phyloP scores from a whole-genome alignment of 2,797 vertebrate genomes.

The Tragopan temminckii region DNA sequence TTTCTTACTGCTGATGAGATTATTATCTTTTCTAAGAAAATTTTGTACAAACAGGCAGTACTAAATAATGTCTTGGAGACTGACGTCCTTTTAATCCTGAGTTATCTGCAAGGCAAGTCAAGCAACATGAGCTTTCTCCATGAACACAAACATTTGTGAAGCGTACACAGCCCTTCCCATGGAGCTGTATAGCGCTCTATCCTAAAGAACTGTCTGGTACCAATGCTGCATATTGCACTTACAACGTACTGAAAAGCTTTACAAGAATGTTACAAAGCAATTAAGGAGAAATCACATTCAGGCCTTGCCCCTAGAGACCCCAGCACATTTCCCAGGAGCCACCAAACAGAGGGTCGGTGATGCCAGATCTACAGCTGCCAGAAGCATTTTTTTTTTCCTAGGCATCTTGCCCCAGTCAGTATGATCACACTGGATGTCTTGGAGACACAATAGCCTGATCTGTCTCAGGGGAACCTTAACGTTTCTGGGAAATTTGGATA shows the following conservation, averaged over 20 bases:
- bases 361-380: neutral
- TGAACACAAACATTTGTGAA: neutral
- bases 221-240: neutral
- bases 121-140: neutral
- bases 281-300: neutral
- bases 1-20: neutral
- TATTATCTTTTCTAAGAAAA: neutral
- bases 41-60: neutral
- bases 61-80: neutral
- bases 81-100: neutral
- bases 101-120: neutral
- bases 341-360: neutral
- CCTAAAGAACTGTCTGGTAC: neutral
- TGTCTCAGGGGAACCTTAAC: neutral
- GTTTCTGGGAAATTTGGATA: neutral
- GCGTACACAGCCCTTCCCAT: neutral
- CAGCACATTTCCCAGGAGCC: neutral
- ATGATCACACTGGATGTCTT: neutral
- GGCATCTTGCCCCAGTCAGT: neutral
- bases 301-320: neutral
- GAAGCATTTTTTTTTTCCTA: constrained; percentile 5
- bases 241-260: neutral
- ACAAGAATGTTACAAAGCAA: neutral
- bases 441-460: neutral
- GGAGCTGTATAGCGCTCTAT: neutral